Evolutionary conservation across 2,888 invertebrate genomes (phyloP).

Genomic region (Cantharis rustica): DNA sequence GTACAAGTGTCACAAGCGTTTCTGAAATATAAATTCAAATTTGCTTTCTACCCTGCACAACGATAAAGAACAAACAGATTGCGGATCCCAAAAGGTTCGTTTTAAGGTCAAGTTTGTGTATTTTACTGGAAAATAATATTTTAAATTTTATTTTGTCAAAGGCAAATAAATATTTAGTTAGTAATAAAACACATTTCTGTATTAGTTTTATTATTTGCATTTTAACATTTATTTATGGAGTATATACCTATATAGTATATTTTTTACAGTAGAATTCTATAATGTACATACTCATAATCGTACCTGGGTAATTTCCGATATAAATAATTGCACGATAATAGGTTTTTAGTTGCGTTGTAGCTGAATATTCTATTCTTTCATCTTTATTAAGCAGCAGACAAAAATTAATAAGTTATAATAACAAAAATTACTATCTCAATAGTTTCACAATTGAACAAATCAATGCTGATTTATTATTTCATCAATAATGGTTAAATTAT

Average conservation of each 20-base stretch:
- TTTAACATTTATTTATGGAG: neutral
- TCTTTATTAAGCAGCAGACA: neutral
- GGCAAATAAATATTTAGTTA: neutral
- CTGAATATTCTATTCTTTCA: neutral
- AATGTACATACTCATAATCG: too few relatives aligned
- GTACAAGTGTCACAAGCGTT: neutral
- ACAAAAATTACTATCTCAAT: neutral
- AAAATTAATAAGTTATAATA: neutral
- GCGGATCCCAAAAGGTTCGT: conserved; percentile 9
- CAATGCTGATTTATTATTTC: neutral
- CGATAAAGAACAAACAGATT: conserved; percentile 17
- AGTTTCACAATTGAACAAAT: neutral
- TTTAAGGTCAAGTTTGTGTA: neutral
- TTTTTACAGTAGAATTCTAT: too few relatives aligned
- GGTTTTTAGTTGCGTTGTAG: too few relatives aligned
- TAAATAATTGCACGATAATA: too few relatives aligned
- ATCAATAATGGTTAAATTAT: neutral
- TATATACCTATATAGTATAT: too few relatives aligned
- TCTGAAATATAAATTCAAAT: neutral
- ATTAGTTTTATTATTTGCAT: neutral
- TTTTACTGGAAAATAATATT: conserved; percentile 1
- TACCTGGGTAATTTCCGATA: too few relatives aligned
- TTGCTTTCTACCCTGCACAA: neutral
- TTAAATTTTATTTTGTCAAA: neutral
- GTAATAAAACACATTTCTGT: neutral